Base-by-base conservation (phyloP, 2,113 vertebrate genomes). In the Lagopus muta region DNA sequence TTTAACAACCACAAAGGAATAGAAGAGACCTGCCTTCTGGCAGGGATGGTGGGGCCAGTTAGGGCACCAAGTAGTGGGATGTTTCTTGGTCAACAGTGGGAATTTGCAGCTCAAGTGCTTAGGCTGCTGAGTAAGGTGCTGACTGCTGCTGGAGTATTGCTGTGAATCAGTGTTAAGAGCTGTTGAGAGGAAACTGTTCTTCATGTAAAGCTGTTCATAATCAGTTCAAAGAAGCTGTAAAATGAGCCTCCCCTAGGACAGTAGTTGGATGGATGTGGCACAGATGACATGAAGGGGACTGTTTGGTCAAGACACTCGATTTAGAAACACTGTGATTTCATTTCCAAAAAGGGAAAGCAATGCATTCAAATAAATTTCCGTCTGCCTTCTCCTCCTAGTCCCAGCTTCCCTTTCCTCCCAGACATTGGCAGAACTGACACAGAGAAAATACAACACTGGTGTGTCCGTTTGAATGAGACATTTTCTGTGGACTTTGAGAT, bases 161-260 rank as follows among this genome's bases (percentile, higher is more conserved):
- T 55, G 42, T 32, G 82, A 72, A 80, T 60, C 60, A 74, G 27
- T 18, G 20, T n/a, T 40, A 67, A 82, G 28, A 80, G 72, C 58
- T 87, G 77, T 69, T 65, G 75, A 61, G 84, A 83, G 20, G 45
- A 70, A 57, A 18, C 24, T 72, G 30, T 43, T 82, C 79, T 75
- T 91, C 62, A 73, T 40, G 28, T 64, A 91, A 96, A 92, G 34
- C 64, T 92, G 64, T 34, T 91, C 19, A 34, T 82, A 94, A 80
- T 92, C 67, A 77, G 4, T 80, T 65, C 45, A 60, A 74, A 52
- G 42, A 88, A 96, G 45, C 58, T 89, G 34, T 42, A 92, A 64
- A 82, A 89, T 89, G 82, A 88, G 8, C 30, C 45, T 86, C 58
- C 38, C 28, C 45, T 34, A 18, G 45, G 67, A 73, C n/a, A 64